Base-by-base conservation (phyloP, 2,888 invertebrate species). In the Piscicola geometra region DNA sequence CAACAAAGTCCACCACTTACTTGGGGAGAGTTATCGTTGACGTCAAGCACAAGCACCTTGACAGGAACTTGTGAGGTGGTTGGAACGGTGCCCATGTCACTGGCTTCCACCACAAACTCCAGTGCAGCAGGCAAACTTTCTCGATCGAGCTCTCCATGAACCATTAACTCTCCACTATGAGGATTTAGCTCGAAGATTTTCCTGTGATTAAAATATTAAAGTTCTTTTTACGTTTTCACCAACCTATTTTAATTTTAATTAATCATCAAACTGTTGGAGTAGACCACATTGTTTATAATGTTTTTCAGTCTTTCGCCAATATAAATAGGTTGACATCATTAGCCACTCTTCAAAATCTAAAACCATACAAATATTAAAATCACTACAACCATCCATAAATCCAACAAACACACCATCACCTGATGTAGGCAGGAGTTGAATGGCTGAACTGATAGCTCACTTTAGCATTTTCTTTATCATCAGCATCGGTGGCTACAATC, bases 1-100 rank as follows among this genome's bases (percentile, higher is more conserved):
- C n/a, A n/a, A n/a, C n/a, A n/a, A n/a, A n/a, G n/a, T n/a, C n/a
- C n/a, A n/a, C n/a, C n/a, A 12, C 18, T 78, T 35, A 80, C 78
- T 33, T 52, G 28, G 9, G 80, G 80, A 0, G 78, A 75, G 72
- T 79, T 77, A 75, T 79, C 79, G 71, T 79, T 79, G 47, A 79
- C 70, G 52, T 80, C 80, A n/a, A 66, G 28, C 21, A 80, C 76
- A n/a, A 69, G 66, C 1, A 79, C 71, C 0, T 78, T 66, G 30
- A 79, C 77, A 28, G 28, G 30, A 71, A 41, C 33, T 15, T 36
- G 33, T 25, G 41, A 32, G 5, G 71, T 71, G 30, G 25, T 36
- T 2, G 52, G 25, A 0, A 12, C 32, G 25, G 28, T 32, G 15
- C 71, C 71, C 21, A 2, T n/a, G 41, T 71, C 71, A 0, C 18